These are phyloP conservation scores for Linnaemya vulpina DNA, from an alignment of 2,888 invertebrate species.

Conservation along the genomic window DNA sequence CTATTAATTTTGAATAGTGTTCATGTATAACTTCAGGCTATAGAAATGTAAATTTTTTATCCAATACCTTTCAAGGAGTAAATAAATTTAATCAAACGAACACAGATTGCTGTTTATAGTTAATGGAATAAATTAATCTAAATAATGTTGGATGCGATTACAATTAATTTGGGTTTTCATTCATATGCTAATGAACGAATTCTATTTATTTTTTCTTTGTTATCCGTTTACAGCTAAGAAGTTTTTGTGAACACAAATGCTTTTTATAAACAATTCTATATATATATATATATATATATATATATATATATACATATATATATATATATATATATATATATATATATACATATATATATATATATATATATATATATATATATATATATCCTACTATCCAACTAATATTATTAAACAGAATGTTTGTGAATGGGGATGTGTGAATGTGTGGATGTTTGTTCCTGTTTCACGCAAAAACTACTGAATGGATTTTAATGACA, in stretches of 20 bases:
- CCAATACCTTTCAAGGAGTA: neutral
- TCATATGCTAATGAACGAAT: neutral
- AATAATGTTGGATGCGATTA: neutral
- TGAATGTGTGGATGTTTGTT: too few relatives aligned
- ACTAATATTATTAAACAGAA: too few relatives aligned
- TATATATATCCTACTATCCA: too few relatives aligned
- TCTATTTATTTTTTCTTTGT: neutral
- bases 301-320: too few relatives aligned
- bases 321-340: too few relatives aligned
- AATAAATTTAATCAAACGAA: constrained; percentile 5
- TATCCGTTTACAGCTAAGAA: neutral
- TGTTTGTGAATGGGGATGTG: too few relatives aligned
- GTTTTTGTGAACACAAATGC: neutral
- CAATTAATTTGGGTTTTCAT: neutral
- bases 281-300: too few relatives aligned
- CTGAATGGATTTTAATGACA: too few relatives aligned
- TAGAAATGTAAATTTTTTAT: neutral
- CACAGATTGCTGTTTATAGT: neutral
- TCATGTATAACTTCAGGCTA: neutral
- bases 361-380: too few relatives aligned
- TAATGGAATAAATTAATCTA: constrained; percentile 3
- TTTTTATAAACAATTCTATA: too few relatives aligned
- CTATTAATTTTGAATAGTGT: neutral
- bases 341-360: too few relatives aligned
- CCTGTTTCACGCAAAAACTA: too few relatives aligned